Conservation (phyloP, 1,140 invertebrate genomes). For the Drosophila cardini region DNA sequence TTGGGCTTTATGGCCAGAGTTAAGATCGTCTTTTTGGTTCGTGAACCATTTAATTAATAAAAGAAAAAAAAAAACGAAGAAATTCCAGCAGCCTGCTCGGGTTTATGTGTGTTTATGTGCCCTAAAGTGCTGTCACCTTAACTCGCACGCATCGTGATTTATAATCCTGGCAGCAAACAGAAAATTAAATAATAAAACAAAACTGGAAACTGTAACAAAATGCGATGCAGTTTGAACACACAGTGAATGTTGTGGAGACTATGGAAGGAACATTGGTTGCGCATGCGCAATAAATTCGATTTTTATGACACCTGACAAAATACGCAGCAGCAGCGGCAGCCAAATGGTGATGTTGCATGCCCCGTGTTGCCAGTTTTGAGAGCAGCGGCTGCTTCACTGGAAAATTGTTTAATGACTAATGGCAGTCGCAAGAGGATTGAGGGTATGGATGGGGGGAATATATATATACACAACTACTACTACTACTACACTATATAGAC, state of each 20-base stretch:
- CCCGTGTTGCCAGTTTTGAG: slow-evolving; percentile 34
- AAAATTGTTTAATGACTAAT: slow-evolving; percentile 83
- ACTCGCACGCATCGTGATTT: slow-evolving; percentile 77
- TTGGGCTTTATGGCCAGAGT: not conserved
- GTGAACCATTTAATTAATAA: slow-evolving; percentile 69
- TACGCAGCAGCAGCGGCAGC: slow-evolving; percentile 66
- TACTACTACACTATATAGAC: slow-evolving; percentile 2
- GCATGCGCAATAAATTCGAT: slow-evolving; percentile 84
- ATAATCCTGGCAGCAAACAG: slow-evolving; percentile 62
- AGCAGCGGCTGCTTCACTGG: slow-evolving; percentile 69
- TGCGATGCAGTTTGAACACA: slow-evolving; percentile 7
- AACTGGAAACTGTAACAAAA: slow-evolving; percentile 36
- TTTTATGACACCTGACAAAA: slow-evolving; percentile 85
- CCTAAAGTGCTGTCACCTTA: slow-evolving; percentile 82
- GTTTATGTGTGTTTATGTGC: slow-evolving; percentile 71
- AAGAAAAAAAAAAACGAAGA: not conserved
- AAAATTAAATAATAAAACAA: slow-evolving; percentile 80
- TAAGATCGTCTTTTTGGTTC: not conserved
- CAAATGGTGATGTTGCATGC: slow-evolving; percentile 27
- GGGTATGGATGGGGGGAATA: not conserved
- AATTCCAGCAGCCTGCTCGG: slow-evolving; percentile 74
- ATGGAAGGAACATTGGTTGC: slow-evolving; percentile 55
- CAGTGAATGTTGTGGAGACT: slow-evolving; percentile 41
- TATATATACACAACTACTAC: not conserved
- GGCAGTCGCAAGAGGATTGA: slow-evolving; percentile 45